Conservation (phyloP, 2,888 invertebrate species). For the Apodemia hepburni region DNA sequence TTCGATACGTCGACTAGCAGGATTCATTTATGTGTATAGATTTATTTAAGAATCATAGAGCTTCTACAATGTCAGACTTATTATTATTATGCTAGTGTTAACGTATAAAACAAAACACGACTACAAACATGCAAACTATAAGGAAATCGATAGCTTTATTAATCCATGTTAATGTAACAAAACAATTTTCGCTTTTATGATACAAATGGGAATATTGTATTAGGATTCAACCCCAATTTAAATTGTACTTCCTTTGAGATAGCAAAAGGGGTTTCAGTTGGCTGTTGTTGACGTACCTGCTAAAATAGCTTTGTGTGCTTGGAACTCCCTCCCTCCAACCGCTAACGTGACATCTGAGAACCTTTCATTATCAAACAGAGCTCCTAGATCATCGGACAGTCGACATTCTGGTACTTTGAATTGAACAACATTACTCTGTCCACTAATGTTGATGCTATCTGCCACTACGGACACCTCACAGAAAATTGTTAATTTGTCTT, state of each 20-base stretch:
- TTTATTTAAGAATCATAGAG: no score
- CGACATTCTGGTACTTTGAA: constrained; percentile 98
- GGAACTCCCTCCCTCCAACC: constrained; percentile 93
- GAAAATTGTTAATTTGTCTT: constrained; percentile 99
- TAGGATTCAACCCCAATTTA: constrained; percentile 1
- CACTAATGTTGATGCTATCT: constrained; percentile 99
- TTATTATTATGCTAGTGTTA: no score
- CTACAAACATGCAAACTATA: no score
- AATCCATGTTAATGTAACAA: no score
- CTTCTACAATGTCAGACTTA: no score
- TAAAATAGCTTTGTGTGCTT: constrained; percentile 98
- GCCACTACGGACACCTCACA: constrained; percentile 98
- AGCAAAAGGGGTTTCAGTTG: background rate
- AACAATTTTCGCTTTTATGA: background rate
- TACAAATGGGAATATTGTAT: background rate
- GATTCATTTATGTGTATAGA: no score
- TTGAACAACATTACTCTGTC: constrained; percentile 98
- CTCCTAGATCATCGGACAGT: constrained; percentile 96
- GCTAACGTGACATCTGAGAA: constrained; percentile 98
- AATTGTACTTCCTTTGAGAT: background rate
- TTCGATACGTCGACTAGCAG: no score
- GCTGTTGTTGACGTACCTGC: constrained; percentile 81
- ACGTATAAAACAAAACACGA: no score
- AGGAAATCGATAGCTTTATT: no score
- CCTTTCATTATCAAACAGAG: constrained; percentile 97